phyloP scores from a whole-genome alignment of 2,888 invertebrate species.

The Acleris sparsana region DNA sequence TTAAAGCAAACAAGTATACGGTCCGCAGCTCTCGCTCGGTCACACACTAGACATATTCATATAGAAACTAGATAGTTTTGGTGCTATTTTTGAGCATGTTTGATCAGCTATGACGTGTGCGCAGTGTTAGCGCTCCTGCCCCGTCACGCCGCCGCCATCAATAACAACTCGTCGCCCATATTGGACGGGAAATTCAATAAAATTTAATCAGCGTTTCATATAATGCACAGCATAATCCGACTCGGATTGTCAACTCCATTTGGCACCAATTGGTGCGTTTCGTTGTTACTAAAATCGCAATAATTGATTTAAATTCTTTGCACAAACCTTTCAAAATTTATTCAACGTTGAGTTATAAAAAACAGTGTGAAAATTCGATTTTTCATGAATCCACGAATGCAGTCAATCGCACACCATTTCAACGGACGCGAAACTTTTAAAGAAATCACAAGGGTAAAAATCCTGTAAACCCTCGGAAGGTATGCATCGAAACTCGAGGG shows the following conservation, averaged over 20 bases:
- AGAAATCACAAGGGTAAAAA: slow-evolving; percentile 62
- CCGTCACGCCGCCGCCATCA: slow-evolving; percentile 69
- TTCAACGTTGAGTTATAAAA: background rate
- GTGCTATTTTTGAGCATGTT: background rate
- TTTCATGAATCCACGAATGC: slow-evolving; percentile 46
- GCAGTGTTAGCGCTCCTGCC: slow-evolving; percentile 52
- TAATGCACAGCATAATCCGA: slow-evolving; percentile 54
- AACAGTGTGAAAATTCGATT: slow-evolving; percentile 4
- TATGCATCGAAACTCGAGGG: slow-evolving; percentile 63
- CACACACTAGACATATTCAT: too few species aligned
- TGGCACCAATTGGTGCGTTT: slow-evolving; percentile 45
- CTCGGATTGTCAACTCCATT: slow-evolving; percentile 52
- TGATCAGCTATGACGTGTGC: background rate
- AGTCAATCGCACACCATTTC: slow-evolving; percentile 66
- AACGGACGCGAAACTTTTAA: slow-evolving; percentile 58
- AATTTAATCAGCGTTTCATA: slow-evolving; percentile 72
- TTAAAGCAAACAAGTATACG: too few species aligned
- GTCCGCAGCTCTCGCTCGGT: too few species aligned
- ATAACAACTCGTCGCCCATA: slow-evolving; percentile 71
- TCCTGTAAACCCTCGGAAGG: slow-evolving; percentile 62
- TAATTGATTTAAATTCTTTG: slow-evolving; percentile 27
- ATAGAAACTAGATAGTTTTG: too few species aligned
- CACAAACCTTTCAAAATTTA: slow-evolving; percentile 6
- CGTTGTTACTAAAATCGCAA: slow-evolving; percentile 29
- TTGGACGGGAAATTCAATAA: slow-evolving; percentile 77